Percentiles rank a stretch among this genome's conserved stretches.
These are phyloP conservation scores for Leptopilina clavipes DNA, from an alignment of 1,140 invertebrate species.

Conservation along the genomic window DNA sequence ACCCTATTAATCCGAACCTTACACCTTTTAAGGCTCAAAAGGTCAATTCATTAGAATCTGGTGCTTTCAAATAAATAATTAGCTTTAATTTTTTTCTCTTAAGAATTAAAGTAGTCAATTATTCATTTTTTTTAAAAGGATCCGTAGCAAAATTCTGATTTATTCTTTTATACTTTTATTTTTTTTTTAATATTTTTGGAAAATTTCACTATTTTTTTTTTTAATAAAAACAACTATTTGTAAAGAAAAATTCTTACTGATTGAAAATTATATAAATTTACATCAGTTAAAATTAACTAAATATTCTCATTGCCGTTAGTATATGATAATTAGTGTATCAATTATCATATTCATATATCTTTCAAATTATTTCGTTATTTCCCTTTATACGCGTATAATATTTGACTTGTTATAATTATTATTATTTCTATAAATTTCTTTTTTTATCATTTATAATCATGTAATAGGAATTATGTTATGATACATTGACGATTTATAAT, in stretches of 20 bases:
- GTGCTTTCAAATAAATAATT: slow-evolving; percentile 7
- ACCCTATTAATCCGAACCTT: slow-evolving; percentile 25
- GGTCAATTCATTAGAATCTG: slow-evolving; percentile 15
- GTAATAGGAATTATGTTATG: background rate
- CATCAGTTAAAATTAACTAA: background rate
- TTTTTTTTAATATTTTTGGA: too few relatives aligned
- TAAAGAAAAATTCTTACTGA: too few relatives aligned
- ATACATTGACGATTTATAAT: slow-evolving; percentile 24
- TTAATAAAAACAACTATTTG: background rate
- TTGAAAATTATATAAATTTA: background rate
- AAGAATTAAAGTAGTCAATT: background rate
- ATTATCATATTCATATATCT: too few relatives aligned
- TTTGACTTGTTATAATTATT: background rate
- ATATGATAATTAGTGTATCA: background rate
- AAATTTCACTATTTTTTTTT: background rate
- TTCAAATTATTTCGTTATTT: background rate
- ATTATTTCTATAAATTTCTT: background rate
- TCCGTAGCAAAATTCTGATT: slow-evolving; percentile 23
- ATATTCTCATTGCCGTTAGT: background rate
- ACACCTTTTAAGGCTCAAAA: slow-evolving; percentile 25
- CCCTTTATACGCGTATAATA: too few relatives aligned
- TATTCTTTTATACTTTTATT: background rate
- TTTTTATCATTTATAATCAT: slow-evolving; percentile 1
- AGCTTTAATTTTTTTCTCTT: slow-evolving; percentile 7
- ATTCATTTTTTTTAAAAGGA: slow-evolving; percentile 18